A percentile compares a stretch with the other conserved stretches of the same genome.
Conservation (phyloP, 2,113 vertebrate genomes). For the Sorex araneus region DNA sequence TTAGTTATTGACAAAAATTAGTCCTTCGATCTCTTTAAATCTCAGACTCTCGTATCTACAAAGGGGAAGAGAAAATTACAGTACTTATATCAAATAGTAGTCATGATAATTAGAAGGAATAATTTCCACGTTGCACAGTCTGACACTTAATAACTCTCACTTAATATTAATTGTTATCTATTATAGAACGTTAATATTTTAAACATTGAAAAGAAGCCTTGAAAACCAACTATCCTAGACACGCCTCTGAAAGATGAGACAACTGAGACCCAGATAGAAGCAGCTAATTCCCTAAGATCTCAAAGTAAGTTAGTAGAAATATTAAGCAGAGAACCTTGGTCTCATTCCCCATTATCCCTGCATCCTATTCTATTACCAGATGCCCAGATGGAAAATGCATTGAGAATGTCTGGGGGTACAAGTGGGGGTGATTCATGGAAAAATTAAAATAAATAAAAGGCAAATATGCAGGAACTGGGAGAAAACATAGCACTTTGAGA, state of each 20-base stretch:
- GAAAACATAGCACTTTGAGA: constrained; percentile 39
- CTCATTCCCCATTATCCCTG: neutral
- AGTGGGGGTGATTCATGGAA: neutral
- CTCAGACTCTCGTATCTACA: neutral
- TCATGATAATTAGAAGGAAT: neutral
- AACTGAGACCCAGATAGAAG: constrained; percentile 1
- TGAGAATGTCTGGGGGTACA: neutral
- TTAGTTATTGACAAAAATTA: neutral
- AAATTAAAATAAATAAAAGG: constrained; percentile 24
- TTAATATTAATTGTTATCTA: neutral
- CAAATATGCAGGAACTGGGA: constrained; percentile 15
- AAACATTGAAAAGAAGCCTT: neutral
- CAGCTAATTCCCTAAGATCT: neutral
- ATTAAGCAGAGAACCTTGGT: neutral
- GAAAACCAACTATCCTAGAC: neutral
- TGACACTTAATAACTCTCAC: constrained; percentile 5
- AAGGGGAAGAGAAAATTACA: neutral
- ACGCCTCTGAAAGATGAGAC: neutral
- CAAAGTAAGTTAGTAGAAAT: neutral
- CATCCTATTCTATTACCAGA: neutral
- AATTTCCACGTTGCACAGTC: neutral
- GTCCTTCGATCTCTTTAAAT: neutral
- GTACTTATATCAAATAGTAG: neutral
- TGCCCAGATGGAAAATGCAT: neutral
- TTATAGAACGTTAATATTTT: neutral